Percentiles rank a stretch among this genome's conserved stretches.
Evolutionary conservation across 2,888 invertebrate species (phyloP).

Genomic region (Podotricha telesiphe): DNA sequence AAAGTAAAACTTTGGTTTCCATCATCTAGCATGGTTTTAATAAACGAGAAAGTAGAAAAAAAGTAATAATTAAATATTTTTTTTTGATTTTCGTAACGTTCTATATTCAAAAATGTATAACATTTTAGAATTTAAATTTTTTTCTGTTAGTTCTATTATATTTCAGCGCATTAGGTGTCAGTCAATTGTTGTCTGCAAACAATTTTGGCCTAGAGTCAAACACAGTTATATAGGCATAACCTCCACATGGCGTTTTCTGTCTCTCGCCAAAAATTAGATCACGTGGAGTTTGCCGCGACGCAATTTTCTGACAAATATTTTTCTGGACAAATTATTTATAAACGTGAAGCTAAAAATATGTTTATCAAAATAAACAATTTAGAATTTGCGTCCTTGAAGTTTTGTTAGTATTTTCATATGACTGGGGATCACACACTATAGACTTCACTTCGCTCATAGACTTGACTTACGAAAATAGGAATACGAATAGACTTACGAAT

Average conservation of each 20-base stretch:
- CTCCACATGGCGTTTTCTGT: neutral
- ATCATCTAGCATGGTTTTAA: too few relatives aligned
- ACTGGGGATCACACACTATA: too few relatives aligned
- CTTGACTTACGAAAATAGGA: too few relatives aligned
- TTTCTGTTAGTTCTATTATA: neutral
- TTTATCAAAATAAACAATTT: neutral
- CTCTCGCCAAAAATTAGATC: constrained; percentile 19
- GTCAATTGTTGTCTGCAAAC: neutral
- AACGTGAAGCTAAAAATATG: neutral
- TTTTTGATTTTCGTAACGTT: too few relatives aligned
- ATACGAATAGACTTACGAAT: too few relatives aligned
- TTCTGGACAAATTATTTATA: constrained; percentile 22
- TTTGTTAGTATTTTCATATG: neutral
- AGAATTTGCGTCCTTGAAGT: neutral
- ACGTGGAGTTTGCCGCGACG: constrained; percentile 21
- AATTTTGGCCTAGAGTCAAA: constrained; percentile 6
- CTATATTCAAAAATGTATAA: too few relatives aligned
- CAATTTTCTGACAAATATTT: constrained; percentile 4
- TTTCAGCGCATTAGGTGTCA: neutral
- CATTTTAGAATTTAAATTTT: too few relatives aligned
- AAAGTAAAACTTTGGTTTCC: too few relatives aligned
- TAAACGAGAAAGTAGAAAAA: too few relatives aligned
- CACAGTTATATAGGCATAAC: neutral
- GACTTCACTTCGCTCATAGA: too few relatives aligned
- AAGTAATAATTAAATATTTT: too few relatives aligned